Base-by-base conservation (phyloP, 2,888 invertebrate genomes). In the Ectemnius cavifrons region DNA sequence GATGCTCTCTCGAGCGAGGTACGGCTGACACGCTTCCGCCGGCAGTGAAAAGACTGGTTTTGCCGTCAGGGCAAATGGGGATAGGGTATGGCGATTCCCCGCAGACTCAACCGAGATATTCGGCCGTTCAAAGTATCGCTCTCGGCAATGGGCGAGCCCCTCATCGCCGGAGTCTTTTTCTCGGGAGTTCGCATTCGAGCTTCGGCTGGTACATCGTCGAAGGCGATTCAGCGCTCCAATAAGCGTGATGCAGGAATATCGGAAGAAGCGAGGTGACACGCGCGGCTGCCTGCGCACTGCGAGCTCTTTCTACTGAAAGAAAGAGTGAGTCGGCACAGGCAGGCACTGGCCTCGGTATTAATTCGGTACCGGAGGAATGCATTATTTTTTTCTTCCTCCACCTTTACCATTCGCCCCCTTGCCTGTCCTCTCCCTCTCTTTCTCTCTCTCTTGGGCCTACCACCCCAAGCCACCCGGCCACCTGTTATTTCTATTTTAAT, bases 401-500 rank as follows among this genome's bases (percentile, higher is more conserved):
- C 28, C 28, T 8, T 37, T 4, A 1, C 37, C 37, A 23, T 23
- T 23, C 23, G 23, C 23, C 3, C 23, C 23, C 23, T 23, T 20
- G 20, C 20, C 46, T 49, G 6, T n/a, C n/a, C 18, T 61, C 47
- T 23, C 13, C 11, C n/a, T 46, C 14, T 46, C 37, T 16, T 47
- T 28, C 62, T 52, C 45, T 16, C 45, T 73, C 63, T 56, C 58
- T 1, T 58, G 18, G 23, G 47, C 63, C n/a, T 20, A 47, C 47
- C 56, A 45, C 37, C 23, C 37, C 37, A 37, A 59, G 62, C 66
- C 46, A 45, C 67, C 60, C 37, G 14, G 18, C 56, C 61, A n/a
- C 61, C 52, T 49, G 37, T 16, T 75, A 52, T 80, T 81, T 78
- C 72, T 78, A 79, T 76, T 83, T 77, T 83, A 78, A 81, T 84